Base-by-base conservation (phyloP, 2,888 invertebrate genomes). In the Mimumesa dahlbomi region DNA sequence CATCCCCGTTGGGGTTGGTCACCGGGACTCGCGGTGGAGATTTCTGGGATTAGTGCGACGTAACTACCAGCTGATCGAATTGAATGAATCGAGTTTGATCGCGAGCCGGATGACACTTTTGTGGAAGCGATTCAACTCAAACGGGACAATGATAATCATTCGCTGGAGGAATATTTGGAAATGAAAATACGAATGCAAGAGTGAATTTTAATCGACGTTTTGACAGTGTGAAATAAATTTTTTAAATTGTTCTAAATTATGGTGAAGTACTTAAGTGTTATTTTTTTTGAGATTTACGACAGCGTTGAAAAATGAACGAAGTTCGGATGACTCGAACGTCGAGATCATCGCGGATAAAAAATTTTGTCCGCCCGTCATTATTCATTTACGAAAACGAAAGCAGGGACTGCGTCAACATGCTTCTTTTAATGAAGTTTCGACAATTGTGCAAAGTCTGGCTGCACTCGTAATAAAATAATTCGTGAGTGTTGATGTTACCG, bases 401-500 rank as follows among this genome's bases (percentile, higher is more conserved):
- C 46, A 29, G 42, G 46, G 38, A 21, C 45, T 64, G 40, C 18
- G 42, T 53, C 59, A 66, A 66, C 48, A 50, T 22, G 21, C 45
- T 45, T 2, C 22, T 57, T 31, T 25, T 52, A 66, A 58, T 16
- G 29, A 36, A 19, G 29, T 62, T 52, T 21, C 58, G 40, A 72
- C 82, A 83, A 83, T 82, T 83, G 81, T 80, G 73, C 70, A 80
- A 83, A 82, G 79, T 84, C 80, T 84, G 77, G 72, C 63, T 53
- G 42, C 36, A 22, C 52, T 22, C 25, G 40, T 31, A 64, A 45
- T 45, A 76, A 70, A 76, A 79, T 73, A 79, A 81, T 79, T 75
- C 63, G 38, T 70, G 63, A 61, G 59, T 66, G 43, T 74, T 73
- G 43, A 18, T 43, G 9, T 43, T 43, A n/a, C 38, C 13, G 38